Conservation (phyloP, 2,797 vertebrate genomes). For the Cyclopterus lumpus region DNA sequence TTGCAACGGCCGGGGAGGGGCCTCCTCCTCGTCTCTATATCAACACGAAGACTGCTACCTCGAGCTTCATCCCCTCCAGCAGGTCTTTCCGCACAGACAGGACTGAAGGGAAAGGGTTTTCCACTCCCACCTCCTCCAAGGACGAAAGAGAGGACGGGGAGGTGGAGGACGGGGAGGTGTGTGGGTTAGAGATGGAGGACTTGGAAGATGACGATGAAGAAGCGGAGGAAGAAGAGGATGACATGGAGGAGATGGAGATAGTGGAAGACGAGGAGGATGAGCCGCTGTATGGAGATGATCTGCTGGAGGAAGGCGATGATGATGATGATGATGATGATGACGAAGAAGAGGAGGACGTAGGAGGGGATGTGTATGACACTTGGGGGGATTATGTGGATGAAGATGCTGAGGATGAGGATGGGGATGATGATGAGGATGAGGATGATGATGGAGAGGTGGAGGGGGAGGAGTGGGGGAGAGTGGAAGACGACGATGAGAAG, state of each 20-base stretch:
- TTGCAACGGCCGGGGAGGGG: background rate
- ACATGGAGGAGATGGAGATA: slow-evolving; percentile 62
- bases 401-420: slow-evolving; percentile 51
- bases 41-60: slow-evolving; percentile 78
- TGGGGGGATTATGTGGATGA: slow-evolving; percentile 70
- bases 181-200: slow-evolving; percentile 73
- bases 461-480: slow-evolving; percentile 72
- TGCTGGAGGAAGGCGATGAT: slow-evolving; percentile 50
- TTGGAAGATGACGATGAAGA: slow-evolving; percentile 51
- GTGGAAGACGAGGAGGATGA: slow-evolving; percentile 67
- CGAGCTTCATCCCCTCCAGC: slow-evolving; percentile 73
- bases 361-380: slow-evolving; percentile 53
- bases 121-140: slow-evolving; percentile 58
- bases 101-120: slow-evolving; percentile 50
- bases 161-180: slow-evolving; percentile 78
- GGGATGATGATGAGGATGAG: slow-evolving; percentile 60
- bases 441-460: slow-evolving; percentile 68
- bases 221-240: slow-evolving; percentile 43
- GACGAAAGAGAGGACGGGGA: slow-evolving; percentile 70
- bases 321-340: slow-evolving; percentile 10
- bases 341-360: slow-evolving; percentile 52
- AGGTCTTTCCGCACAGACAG: slow-evolving; percentile 61
- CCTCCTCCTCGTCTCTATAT: slow-evolving; percentile 80
- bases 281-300: slow-evolving; percentile 49
- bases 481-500: slow-evolving; percentile 67